Percentiles rank a stretch among this genome's conserved stretches.
Evolutionary conservation across 2,113 vertebrate genomes (phyloP).

Genomic region (Heliornis fulica): DNA sequence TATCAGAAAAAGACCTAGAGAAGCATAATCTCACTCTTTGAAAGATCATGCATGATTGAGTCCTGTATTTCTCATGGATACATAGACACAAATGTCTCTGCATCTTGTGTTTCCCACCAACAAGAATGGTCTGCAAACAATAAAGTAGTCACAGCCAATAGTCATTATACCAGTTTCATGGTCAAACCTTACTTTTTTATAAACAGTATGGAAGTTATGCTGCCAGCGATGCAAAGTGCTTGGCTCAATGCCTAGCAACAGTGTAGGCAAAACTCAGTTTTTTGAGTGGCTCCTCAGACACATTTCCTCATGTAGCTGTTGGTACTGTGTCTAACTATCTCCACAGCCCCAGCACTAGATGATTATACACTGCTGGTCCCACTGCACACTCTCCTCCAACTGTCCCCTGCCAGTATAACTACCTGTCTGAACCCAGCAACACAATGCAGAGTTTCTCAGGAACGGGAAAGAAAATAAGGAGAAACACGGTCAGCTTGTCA

Average conservation of each 20-base stretch:
- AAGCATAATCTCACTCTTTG: not conserved
- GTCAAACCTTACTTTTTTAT: constrained; percentile 8
- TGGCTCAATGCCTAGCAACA: constrained; percentile 54
- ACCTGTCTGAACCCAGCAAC: not conserved
- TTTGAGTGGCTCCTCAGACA: constrained; percentile 16
- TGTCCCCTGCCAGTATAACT: not conserved
- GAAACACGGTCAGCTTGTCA: not conserved
- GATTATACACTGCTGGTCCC: not conserved
- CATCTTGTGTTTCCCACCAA: not conserved
- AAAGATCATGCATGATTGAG: not conserved
- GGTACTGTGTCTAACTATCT: not conserved
- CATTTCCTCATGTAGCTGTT: not conserved
- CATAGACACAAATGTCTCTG: not conserved
- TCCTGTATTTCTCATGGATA: not conserved
- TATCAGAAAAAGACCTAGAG: not conserved
- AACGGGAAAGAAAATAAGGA: not conserved
- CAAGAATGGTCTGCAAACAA: not conserved
- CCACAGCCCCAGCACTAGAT: not conserved
- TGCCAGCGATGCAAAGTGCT: not conserved
- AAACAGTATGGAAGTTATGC: not conserved
- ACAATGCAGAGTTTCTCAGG: not conserved
- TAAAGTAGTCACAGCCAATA: not conserved
- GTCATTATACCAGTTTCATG: not conserved
- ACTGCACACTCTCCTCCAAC: not conserved
- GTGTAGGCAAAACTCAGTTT: constrained; percentile 24